A percentile compares a stretch with the other conserved stretches of the same genome.
Evolutionary conservation across 2,888 invertebrate genomes (phyloP).

Genomic region (Hedychridium roseum): DNA sequence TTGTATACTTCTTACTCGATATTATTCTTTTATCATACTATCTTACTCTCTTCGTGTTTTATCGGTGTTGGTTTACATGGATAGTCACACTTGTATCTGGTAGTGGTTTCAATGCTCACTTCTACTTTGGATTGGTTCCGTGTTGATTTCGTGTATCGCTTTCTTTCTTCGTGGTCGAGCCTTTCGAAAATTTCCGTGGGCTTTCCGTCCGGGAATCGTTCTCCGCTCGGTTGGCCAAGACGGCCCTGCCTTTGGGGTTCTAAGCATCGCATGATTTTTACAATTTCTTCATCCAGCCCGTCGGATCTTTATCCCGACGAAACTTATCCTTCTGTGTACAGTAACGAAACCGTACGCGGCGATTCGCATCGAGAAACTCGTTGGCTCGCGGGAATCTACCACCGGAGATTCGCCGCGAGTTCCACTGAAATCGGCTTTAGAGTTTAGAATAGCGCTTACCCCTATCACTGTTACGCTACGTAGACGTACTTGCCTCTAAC

Average conservation of each 20-base stretch:
- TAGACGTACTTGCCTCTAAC: conserved; percentile 27
- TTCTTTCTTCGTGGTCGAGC: conserved; percentile 1
- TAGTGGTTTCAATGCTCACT: conserved; percentile 16
- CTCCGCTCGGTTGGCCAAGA: conserved; percentile 11
- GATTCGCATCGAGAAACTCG: too few relatives aligned
- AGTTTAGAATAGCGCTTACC: conserved; percentile 33
- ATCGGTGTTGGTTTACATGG: conserved; percentile 38
- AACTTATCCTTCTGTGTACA: too few relatives aligned
- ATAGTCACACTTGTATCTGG: conserved; percentile 17
- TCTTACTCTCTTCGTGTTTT: conserved; percentile 31
- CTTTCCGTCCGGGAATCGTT: conserved; percentile 1
- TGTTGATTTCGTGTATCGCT: too few relatives aligned
- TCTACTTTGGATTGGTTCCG: too few relatives aligned
- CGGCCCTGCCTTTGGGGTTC: conserved; percentile 13
- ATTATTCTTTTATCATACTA: conserved; percentile 21
- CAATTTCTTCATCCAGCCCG: too few relatives aligned
- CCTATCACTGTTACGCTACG: conserved; percentile 27
- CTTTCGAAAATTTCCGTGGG: conserved; percentile 1
- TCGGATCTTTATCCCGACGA: too few relatives aligned
- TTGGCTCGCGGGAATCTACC: too few relatives aligned
- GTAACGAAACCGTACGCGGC: too few relatives aligned
- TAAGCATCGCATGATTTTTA: conserved; percentile 22
- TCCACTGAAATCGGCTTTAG: conserved; percentile 17
- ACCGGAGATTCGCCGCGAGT: too few relatives aligned
- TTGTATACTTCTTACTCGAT: conserved; percentile 14